Percentiles rank a stretch among this genome's conserved stretches.
phyloP scores from a whole-genome alignment of 2,888 invertebrate species.

The Sarcophaga rosellei region DNA sequence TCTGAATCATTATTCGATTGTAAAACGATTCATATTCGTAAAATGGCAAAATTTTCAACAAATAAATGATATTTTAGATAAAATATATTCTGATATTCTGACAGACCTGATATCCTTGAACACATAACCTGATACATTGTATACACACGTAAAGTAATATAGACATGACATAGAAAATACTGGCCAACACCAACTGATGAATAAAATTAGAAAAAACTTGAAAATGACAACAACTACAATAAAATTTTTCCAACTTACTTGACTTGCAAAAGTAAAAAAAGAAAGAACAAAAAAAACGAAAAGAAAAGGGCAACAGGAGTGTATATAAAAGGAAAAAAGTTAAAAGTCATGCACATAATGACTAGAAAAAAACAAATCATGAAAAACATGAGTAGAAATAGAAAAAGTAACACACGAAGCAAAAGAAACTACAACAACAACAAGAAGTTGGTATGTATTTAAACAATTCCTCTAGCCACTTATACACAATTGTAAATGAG shows the following conservation, averaged over 20 bases:
- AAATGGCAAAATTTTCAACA: too few relatives aligned
- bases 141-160: slow-evolving; percentile 5
- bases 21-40: too few relatives aligned
- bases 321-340: slow-evolving; percentile 31
- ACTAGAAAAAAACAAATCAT: slow-evolving; percentile 29
- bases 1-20: too few relatives aligned
- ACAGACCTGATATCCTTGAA: too few relatives aligned
- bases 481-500: too few relatives aligned
- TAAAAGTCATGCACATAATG: slow-evolving; percentile 63
- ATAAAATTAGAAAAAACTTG: too few relatives aligned
- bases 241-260: slow-evolving; percentile 21
- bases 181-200: background rate
- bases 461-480: slow-evolving; percentile 18
- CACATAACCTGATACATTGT: background rate
- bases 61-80: too few relatives aligned
- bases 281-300: background rate
- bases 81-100: too few relatives aligned
- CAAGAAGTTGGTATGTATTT: slow-evolving; percentile 14
- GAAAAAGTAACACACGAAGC: background rate
- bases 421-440: background rate
- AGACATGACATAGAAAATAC: background rate
- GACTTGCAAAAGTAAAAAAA: slow-evolving; percentile 7
- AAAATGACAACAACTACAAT: background rate
- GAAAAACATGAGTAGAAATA: background rate
- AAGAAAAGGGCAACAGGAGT: slow-evolving; percentile 23